Evolutionary conservation across 2,113 vertebrate genomes (phyloP).

Genomic region (Aplodontia rufa): DNA sequence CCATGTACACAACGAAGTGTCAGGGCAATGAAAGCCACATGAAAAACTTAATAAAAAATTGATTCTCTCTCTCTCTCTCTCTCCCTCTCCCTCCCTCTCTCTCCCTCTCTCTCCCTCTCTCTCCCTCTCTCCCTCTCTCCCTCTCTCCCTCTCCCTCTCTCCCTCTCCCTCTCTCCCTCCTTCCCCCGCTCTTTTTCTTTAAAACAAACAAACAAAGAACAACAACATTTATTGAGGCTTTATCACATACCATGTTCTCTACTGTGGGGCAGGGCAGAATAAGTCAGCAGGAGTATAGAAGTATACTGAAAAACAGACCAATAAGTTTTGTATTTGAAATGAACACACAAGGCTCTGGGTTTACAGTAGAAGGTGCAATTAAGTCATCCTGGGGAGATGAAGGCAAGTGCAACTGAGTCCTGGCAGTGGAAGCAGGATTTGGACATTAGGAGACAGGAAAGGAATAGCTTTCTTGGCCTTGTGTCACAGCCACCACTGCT

Average conservation of each 20-base stretch:
- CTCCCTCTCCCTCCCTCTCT: no score
- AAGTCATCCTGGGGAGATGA: slow-evolving; percentile 33
- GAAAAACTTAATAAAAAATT: no score
- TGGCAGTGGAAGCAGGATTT: slow-evolving; percentile 29
- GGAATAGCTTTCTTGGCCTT: background rate
- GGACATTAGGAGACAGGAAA: background rate
- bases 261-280: background rate
- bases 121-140: no score
- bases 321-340: slow-evolving; percentile 64
- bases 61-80: no score
- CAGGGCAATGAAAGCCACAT: no score
- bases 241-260: slow-evolving; percentile 35
- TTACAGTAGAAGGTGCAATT: slow-evolving; percentile 23
- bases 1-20: no score
- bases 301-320: slow-evolving; percentile 56
- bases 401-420: slow-evolving; percentile 60
- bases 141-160: no score
- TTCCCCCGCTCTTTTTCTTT: no score
- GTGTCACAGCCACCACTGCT: background rate
- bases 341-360: slow-evolving; percentile 62
- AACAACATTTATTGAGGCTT: slow-evolving; percentile 54
- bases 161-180: no score
- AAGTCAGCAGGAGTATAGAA: slow-evolving; percentile 48
- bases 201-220: no score
- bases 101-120: no score